Base-by-base conservation (phyloP, 2,888 invertebrate species). In the Iphiclides podalirius region DNA sequence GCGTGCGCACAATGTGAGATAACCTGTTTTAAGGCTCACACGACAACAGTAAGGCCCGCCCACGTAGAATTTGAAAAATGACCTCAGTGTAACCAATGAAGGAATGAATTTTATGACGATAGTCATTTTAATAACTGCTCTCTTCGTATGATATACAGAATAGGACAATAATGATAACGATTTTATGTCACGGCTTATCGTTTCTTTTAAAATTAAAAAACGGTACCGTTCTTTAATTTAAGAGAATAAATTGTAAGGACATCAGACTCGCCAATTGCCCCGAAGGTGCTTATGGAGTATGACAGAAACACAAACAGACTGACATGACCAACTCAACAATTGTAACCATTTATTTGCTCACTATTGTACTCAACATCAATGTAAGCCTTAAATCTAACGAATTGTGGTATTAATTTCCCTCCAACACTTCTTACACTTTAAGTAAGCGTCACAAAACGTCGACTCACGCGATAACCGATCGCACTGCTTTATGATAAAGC, bases 381-480 rank as follows among this genome's bases (percentile, higher is more conserved):
- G 65, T 86, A 85, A 86, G 80, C 85, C 69, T 76, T 84, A 84
- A 87, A 86, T 86, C 86, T 83, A 72, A 71, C 70, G 78, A 85
- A 85, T 86, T 87, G 87, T 77, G 86, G 87, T 87, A 88, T 87
- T 86, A 79, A 85, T 88, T 88, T 86, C 84, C 72, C 84, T 86
- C 84, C 73, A 72, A 87, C 87, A 85, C 86, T 83, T 84, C 84
- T 83, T 82, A 78, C 63, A 80, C 80, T 39, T 79, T 75, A 73
- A 77, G 60, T 70, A 73, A 81, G 70, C 67, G 73, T 75, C 50
- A 39, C 49, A 23, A 46, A 40, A 37, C 16, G 4, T n/a, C 4
- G 11, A 47, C 39, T 47, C 6, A 20, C 48, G 15, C 17, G 11
- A 71, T 72, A 65, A 55, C 54, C 45, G 8, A 58, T 59, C 62